Evolutionary conservation across 1,140 invertebrate genomes (phyloP), one percentile per base, ranked within the genome.

Genomic region (Vanessa tameamea): DNA sequence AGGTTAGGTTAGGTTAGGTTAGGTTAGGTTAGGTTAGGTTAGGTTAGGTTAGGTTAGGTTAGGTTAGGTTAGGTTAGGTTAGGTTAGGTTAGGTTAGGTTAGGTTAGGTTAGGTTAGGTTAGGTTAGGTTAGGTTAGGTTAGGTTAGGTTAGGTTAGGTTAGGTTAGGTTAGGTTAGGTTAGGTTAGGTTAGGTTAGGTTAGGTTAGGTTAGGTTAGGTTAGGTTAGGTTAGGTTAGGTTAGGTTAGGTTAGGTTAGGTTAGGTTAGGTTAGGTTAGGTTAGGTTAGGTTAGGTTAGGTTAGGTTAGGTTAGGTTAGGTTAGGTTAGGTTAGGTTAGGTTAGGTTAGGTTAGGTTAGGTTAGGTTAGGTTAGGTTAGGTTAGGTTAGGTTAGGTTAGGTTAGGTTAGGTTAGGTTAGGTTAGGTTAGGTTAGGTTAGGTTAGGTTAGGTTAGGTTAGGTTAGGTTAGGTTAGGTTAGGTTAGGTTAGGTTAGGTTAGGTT

Each of bases 1-100:
- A 59, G 57, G 57, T 59, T 59, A 59, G 57, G 57, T 59, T 59
- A 59, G 57, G 57, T 59, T 59, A 59, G 57, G 57, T 59, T 59
- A 59, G 57, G 57, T 59, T 59, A 59, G 57, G 57, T 59, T 59
- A 59, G 57, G 57, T 59, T 59, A 59, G 57, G 57, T 59, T 59
- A 59, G 57, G 57, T 59, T 59, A 59, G 57, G 57, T 59, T 59
- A 59, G 57, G 57, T 59, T 59, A 59, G 57, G 57, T 59, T 59
- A 59, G 57, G 57, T 59, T 59, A 59, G 57, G 57, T 59, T 59
- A 59, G 57, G 57, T 59, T 59, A 59, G 57, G 57, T 59, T 59
- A 59, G 57, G 57, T 59, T 59, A 59, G 57, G 57, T 59, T 59
- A 59, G 57, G 57, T 59, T 59, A 59, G 57, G 57, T 59, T 59